phyloP scores from a whole-genome alignment of 2,888 invertebrate genomes.

The Drosophila anomalata region DNA sequence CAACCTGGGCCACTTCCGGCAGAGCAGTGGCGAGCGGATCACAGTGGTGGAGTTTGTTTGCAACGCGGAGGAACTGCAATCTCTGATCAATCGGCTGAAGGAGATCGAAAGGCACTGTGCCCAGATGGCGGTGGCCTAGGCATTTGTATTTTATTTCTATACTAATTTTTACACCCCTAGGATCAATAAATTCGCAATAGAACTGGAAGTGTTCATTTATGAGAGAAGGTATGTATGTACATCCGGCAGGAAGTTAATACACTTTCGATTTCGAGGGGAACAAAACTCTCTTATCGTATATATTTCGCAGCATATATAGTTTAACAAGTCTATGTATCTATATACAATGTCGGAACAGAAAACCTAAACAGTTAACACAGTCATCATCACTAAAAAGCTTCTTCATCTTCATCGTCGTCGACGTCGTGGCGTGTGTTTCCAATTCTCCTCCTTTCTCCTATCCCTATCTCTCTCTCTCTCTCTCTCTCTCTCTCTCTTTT shows the following conservation, averaged over 20 bases:
- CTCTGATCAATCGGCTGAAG: slow-evolving; percentile 82
- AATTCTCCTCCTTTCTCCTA: background rate
- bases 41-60: slow-evolving; percentile 82
- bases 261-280: background rate
- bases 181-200: background rate
- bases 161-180: background rate
- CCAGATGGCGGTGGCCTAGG: slow-evolving; percentile 59
- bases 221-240: background rate
- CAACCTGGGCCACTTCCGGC: slow-evolving; percentile 81
- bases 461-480: too few relatives aligned
- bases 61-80: slow-evolving; percentile 83
- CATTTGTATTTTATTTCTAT: background rate
- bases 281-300: slow-evolving; percentile 26
- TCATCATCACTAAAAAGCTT: slow-evolving; percentile 46
- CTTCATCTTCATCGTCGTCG: background rate
- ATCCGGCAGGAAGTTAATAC: background rate
- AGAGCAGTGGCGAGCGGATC: slow-evolving; percentile 79
- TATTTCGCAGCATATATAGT: slow-evolving; percentile 37
- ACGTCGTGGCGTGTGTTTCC: slow-evolving; percentile 1
- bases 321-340: slow-evolving; percentile 39
- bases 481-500: background rate
- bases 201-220: background rate
- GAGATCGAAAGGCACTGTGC: slow-evolving; percentile 83
- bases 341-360: slow-evolving; percentile 45
- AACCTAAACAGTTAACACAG: slow-evolving; percentile 53